Evolutionary conservation across 2,888 invertebrate genomes (phyloP), one percentile per base, ranked within the genome.

Genomic region (Eristalis intricaria): DNA sequence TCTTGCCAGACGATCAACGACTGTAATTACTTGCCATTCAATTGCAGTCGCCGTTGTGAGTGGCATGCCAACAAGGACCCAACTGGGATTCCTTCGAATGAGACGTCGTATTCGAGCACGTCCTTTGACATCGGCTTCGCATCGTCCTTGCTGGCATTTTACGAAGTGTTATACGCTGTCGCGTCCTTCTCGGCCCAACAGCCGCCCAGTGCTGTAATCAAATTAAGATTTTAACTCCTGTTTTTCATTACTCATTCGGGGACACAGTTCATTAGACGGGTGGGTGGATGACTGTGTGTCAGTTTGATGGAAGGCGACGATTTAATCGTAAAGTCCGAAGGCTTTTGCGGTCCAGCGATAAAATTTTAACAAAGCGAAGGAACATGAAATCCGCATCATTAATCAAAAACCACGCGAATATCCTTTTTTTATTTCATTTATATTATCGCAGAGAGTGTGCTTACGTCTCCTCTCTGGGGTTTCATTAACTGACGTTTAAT

Each of bases 11-110:
- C 60, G 65, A 78, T 63, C 64, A 78, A 75, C 69, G 69, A 77
- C 81, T 86, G 83, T 70, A 86, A 86, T 86, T 86, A 86, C 74
- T 78, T 78, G 65, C 74, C 86, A 83, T 79, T 86, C 78, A 86
- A 86, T 82, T 86, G 78, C 70, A 83, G 65, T 83, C 65, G 60
- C 40, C 35, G 58, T 60, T 56, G 60, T 50, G 69, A 82, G 69
- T 61, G 61, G 60, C 19, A 66, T 70, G 35, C 65, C 74, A 65
- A 63, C 69, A 68, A 77, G 63, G 50, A 82, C 81, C 68, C 40
- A 32, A 60, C 35, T 35, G 38, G 23, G 43, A 38, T 69, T 13
- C 23, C 61, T 26, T 35, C 11, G n/a, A 35, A 35, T 10, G 15
- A 15, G 8, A 26, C 1, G n/a, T 56, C 35, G 56, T 71, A 50